These are phyloP conservation scores for Aix galericulata DNA, from an alignment of 2,113 vertebrate genomes.

Conservation along the genomic window DNA sequence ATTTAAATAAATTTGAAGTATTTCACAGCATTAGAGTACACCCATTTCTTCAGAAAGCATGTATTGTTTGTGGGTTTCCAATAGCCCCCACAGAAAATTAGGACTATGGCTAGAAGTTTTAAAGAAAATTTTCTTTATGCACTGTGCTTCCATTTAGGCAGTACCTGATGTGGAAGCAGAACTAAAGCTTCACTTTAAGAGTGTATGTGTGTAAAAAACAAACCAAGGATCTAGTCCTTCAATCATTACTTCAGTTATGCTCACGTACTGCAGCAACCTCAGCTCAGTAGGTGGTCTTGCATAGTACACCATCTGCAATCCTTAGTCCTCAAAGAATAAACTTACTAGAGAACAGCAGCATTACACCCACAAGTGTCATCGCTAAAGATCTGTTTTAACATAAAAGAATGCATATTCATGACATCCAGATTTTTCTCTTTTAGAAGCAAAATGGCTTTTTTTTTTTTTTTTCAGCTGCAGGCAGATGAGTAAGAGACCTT, in stretches of 20 bases:
- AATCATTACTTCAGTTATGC: not conserved
- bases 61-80: not conserved
- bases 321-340: conserved; percentile 7
- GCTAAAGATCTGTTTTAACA: conserved; percentile 12
- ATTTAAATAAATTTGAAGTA: not conserved
- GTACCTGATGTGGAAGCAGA: not conserved
- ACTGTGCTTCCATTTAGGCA: not conserved
- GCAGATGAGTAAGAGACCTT: not conserved
- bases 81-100: not conserved
- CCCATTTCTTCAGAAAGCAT: not conserved
- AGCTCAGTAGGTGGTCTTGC: conserved; percentile 40
- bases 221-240: not conserved
- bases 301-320: conserved; percentile 42
- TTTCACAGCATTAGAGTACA: not conserved
- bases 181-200: not conserved
- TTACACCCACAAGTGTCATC: conserved; percentile 45
- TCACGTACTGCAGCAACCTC: conserved; percentile 10
- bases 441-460: not conserved
- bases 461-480: not conserved
- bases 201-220: not conserved
- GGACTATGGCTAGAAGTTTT: not conserved
- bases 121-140: not conserved
- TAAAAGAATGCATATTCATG: conserved; percentile 29
- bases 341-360: conserved; percentile 39
- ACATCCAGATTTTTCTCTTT: not conserved